A percentile compares a stretch with the other conserved stretches of the same genome.
Conservation (phyloP, 2,797 vertebrate genomes). For the Enteromius anoplus region DNA sequence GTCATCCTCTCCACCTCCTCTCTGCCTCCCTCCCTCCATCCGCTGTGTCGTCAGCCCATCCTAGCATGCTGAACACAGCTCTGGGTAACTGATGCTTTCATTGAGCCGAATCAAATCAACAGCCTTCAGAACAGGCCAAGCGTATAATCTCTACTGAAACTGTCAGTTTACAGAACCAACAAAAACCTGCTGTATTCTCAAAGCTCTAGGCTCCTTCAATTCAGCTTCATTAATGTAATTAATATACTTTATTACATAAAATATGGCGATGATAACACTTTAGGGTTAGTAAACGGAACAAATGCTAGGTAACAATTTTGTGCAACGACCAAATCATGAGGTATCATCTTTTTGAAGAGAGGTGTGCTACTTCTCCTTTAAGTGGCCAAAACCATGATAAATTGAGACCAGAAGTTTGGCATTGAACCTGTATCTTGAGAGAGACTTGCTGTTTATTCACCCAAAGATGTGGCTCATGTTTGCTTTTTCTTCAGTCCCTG, state of each 20-base stretch:
- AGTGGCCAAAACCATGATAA: background rate
- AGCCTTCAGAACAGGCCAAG: slow-evolving; percentile 19
- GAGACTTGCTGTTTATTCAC: background rate
- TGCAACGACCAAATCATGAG: background rate
- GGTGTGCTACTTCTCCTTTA: background rate
- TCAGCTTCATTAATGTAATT: background rate
- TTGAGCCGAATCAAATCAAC: slow-evolving; percentile 21
- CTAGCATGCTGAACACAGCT: slow-evolving; percentile 25
- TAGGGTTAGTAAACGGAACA: background rate
- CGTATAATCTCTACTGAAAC: slow-evolving; percentile 3
- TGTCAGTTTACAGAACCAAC: slow-evolving; percentile 8
- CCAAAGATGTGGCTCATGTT: background rate
- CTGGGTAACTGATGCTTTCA: slow-evolving; percentile 22
- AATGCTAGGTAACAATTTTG: background rate
- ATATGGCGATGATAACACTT: background rate
- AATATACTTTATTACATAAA: background rate
- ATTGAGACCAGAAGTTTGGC: background rate
- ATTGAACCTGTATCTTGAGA: background rate
- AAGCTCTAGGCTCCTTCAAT: background rate
- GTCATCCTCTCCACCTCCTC: slow-evolving; percentile 12
- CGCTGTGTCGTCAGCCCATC: background rate
- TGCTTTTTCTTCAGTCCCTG: background rate
- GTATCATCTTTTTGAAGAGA: background rate
- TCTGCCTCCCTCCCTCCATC: background rate
- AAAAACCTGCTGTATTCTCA: background rate